These are phyloP conservation scores for Diplogasteroides magnus DNA, from an alignment of 1,140 invertebrate genomes.

Conservation along the genomic window DNA sequence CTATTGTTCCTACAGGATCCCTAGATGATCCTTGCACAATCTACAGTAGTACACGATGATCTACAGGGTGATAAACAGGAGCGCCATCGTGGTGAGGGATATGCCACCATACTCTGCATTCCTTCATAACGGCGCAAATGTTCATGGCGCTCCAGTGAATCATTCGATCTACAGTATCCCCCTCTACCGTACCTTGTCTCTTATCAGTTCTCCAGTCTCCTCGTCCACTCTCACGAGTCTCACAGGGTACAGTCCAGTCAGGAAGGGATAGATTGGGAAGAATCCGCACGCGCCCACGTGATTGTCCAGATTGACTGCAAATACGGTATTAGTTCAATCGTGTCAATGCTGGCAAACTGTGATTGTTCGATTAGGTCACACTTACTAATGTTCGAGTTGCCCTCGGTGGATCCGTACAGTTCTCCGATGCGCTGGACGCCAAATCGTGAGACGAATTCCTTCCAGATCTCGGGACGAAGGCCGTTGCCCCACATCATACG, in stretches of 20 bases:
- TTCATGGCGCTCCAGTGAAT: too few species aligned
- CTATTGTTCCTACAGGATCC: too few species aligned
- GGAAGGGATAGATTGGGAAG: conserved; percentile 64
- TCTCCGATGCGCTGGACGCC: conserved; percentile 77
- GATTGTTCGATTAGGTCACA: too few species aligned
- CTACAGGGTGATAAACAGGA: too few species aligned
- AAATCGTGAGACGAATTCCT: conserved; percentile 80
- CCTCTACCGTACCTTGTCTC: conserved; percentile 58
- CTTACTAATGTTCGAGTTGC: conserved; percentile 66
- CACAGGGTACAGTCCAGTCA: conserved; percentile 57
- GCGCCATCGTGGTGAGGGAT: too few species aligned
- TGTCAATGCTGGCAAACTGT: too few species aligned
- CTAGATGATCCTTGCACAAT: too few species aligned
- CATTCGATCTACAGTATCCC: too few species aligned
- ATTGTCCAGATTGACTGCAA: conserved; percentile 68
- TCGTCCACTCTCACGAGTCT: conserved; percentile 77
- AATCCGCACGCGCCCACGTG: conserved; percentile 91
- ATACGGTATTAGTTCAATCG: too few species aligned
- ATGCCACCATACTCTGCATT: too few species aligned
- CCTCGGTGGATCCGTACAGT: conserved; percentile 96
- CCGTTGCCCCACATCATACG: conserved; percentile 86
- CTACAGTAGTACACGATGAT: too few species aligned
- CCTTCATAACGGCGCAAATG: too few species aligned
- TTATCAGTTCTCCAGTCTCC: conserved; percentile 72
- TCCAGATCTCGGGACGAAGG: conserved; percentile 88